These are phyloP conservation scores for Scaptomyza cyrtandrae DNA, from an alignment of 2,888 invertebrate genomes.

Conservation along the genomic window DNA sequence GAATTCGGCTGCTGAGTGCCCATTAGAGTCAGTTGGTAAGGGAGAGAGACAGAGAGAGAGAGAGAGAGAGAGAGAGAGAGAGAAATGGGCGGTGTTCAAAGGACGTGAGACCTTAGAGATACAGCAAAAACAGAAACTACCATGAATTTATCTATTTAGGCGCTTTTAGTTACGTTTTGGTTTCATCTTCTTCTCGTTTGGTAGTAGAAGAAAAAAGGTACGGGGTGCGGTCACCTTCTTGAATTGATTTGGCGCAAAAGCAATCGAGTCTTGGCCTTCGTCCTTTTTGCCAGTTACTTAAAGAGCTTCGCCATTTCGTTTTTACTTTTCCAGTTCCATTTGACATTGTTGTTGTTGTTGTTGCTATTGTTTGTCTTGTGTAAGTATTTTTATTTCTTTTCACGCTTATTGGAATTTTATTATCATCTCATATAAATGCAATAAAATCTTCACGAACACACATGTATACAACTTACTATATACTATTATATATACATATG, in stretches of 20 bases:
- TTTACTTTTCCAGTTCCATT: constrained; percentile 9
- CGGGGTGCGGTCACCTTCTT: constrained; percentile 18
- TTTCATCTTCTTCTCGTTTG: constrained; percentile 22
- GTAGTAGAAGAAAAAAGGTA: neutral
- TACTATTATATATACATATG: no score
- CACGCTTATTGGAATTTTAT: constrained; percentile 79
- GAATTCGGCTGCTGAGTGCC: constrained; percentile 61
- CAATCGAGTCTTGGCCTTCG: constrained; percentile 26
- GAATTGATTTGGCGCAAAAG: constrained; percentile 63
- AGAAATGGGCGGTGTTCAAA: neutral
- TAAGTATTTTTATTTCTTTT: constrained; percentile 73
- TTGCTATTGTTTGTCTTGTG: constrained; percentile 55
- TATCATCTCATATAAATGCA: constrained; percentile 78
- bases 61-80: neutral
- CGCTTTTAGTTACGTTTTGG: constrained; percentile 70
- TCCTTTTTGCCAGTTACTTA: constrained; percentile 40
- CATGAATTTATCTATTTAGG: constrained; percentile 73
- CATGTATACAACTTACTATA: constrained; percentile 15
- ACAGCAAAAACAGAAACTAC: constrained; percentile 36
- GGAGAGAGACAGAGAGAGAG: neutral
- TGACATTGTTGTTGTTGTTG: constrained; percentile 32
- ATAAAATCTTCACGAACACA: constrained; percentile 61
- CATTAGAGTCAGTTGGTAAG: constrained; percentile 51
- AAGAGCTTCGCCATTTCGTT: constrained; percentile 21
- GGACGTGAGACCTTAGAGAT: constrained; percentile 13